These are phyloP conservation scores for Mus spretus DNA, from an alignment of 2,797 vertebrate species.

Conservation along the genomic window DNA sequence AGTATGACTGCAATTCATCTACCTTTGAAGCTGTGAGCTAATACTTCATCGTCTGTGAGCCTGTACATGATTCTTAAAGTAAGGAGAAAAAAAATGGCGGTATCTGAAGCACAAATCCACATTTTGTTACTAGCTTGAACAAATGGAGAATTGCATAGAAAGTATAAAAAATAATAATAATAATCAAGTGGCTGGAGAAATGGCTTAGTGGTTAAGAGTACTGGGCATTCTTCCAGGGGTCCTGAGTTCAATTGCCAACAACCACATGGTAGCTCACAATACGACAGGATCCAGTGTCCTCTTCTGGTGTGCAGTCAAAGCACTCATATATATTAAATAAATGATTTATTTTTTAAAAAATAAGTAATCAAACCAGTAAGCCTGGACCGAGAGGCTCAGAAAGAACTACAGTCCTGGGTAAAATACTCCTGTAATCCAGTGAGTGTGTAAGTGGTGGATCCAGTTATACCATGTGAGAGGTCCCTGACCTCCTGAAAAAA, in stretches of 20 bases:
- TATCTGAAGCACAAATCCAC: not conserved
- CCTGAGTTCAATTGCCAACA: no score
- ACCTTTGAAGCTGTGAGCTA: not conserved
- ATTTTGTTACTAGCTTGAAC: not conserved
- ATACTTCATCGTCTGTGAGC: not conserved
- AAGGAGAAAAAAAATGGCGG: not conserved
- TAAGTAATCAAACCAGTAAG: not conserved
- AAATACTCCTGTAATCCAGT: not conserved
- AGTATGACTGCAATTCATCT: not conserved
- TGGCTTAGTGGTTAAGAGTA: no score
- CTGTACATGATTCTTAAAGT: not conserved
- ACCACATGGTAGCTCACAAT: no score
- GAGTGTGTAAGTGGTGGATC: not conserved
- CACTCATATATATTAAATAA: no score
- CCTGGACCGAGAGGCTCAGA: not conserved
- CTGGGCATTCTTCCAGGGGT: no score
- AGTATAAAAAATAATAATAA: not conserved
- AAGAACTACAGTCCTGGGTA: not conserved
- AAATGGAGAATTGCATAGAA: not conserved
- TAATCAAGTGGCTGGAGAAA: no score
- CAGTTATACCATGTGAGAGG: not conserved
- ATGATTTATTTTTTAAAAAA: no score
- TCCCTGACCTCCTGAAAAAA: slow-evolving; percentile 19
- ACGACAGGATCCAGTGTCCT: no score
- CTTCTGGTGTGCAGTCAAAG: no score